Evolutionary conservation across 2,888 invertebrate genomes (phyloP), one percentile per base, ranked within the genome.

Genomic region (Allophyes oxyacanthae): DNA sequence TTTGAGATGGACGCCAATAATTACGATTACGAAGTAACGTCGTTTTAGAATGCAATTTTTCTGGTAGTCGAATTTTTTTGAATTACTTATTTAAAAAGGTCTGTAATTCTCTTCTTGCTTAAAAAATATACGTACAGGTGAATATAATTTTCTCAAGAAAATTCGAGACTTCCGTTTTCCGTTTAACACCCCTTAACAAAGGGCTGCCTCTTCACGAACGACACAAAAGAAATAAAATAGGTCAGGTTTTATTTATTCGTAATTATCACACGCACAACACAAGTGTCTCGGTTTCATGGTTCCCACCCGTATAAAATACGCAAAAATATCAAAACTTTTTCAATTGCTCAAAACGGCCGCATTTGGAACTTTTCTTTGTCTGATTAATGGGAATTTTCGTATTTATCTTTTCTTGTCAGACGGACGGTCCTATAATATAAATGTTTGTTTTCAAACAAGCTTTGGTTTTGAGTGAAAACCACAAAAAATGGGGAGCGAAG

Each of bases 401-500:
- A 66, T 75, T 71, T 72, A 63, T 66, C 72, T 73, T 72, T 54
- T 59, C 53, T 56, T 63, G 51, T 49, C 33, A 48, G 55, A 13
- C 30, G 51, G 55, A 13, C 30, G 26, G 9, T 46, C 32, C 14
- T 48, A 49, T 51, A 54, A 52, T 48, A 49, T 51, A 54, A 52
- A 65, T 61, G 60, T 75, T 66, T 71, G 67, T 66, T 65, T 60
- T 44, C 9, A 30, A 75, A 61, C 61, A 61, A 54, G 45, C 53
- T 61, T 50, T 52, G 50, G 37, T 36, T 26, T 32, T 14, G 37
- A 56, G 15, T 32, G 30, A 15, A 41, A 61, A 55, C 34, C 46
- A 13, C 54, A 68, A 73, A 73, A 53, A 54, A 54, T n/a, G n/a
- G n/a, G n/a, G n/a, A n/a, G n/a, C n/a, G n/a, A n/a, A n/a, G n/a